A percentile compares a stretch with the other conserved stretches of the same genome.
Evolutionary conservation across 2,888 invertebrate genomes (phyloP).

Genomic region (Cephus runcator): DNA sequence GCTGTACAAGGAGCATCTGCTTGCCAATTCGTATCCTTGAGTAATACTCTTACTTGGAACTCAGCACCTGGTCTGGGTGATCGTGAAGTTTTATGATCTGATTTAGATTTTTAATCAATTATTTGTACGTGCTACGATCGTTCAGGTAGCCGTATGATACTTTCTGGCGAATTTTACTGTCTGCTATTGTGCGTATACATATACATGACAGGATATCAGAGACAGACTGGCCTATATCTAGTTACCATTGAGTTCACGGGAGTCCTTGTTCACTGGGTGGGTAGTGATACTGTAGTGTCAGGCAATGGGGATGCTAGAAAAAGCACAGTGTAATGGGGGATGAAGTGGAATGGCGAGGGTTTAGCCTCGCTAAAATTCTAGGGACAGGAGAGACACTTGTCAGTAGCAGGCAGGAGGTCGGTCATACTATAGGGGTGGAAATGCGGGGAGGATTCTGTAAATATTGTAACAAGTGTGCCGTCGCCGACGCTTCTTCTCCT

Average conservation of each 20-base stretch:
- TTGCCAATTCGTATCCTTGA: neutral
- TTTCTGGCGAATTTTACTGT: neutral
- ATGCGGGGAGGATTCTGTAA: slow-evolving; percentile 59
- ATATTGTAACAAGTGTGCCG: slow-evolving; percentile 65
- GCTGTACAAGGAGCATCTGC: neutral
- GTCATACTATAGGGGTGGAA: slow-evolving; percentile 43
- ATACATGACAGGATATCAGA: neutral
- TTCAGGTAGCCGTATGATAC: neutral
- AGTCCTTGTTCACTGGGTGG: neutral
- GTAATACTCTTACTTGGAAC: neutral
- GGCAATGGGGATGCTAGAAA: slow-evolving; percentile 30
- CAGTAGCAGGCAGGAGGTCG: slow-evolving; percentile 46
- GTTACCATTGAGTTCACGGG: neutral
- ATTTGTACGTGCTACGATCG: neutral
- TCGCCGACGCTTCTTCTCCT: slow-evolving; percentile 13
- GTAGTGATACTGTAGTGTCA: neutral
- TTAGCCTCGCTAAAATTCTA: slow-evolving; percentile 17
- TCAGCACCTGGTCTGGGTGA: neutral
- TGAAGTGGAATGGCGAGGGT: slow-evolving; percentile 8
- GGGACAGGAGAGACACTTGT: slow-evolving; percentile 51
- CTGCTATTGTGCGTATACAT: neutral
- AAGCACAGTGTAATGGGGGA: slow-evolving; percentile 6
- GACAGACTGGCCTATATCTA: neutral
- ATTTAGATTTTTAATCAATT: neutral
- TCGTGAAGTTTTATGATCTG: neutral